phyloP scores from a whole-genome alignment of 2,113 vertebrate genomes.

The Anoura caudifer region DNA sequence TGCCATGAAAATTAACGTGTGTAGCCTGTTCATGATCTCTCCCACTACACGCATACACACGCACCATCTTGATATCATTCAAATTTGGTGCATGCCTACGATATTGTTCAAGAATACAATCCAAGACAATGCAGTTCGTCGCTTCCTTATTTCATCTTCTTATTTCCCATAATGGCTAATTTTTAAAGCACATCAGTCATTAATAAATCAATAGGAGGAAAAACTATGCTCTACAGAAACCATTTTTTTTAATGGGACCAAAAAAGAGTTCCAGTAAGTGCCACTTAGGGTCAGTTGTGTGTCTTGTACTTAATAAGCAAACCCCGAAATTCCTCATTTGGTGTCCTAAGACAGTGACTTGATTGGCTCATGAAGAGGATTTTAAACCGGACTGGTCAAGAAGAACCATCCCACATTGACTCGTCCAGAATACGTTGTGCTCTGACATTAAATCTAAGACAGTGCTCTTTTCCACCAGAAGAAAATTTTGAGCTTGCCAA shows the following conservation, averaged over 20 bases:
- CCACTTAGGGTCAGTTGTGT: background rate
- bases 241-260: background rate
- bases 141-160: background rate
- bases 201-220: background rate
- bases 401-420: background rate
- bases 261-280: background rate
- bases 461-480: background rate
- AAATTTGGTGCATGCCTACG: background rate
- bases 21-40: background rate
- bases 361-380: background rate
- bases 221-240: background rate
- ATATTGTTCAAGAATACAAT: conserved; percentile 8
- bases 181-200: background rate
- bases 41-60: background rate
- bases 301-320: background rate
- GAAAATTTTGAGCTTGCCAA: background rate
- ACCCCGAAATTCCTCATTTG: background rate
- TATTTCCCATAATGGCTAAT: background rate
- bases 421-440: background rate
- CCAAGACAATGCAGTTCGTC: background rate
- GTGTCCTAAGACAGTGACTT: background rate
- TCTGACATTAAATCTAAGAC: background rate
- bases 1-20: background rate
- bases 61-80: background rate
- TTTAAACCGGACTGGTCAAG: background rate